Evolutionary conservation across 2,888 invertebrate species (phyloP).

Genomic region (Andrena fulva): DNA sequence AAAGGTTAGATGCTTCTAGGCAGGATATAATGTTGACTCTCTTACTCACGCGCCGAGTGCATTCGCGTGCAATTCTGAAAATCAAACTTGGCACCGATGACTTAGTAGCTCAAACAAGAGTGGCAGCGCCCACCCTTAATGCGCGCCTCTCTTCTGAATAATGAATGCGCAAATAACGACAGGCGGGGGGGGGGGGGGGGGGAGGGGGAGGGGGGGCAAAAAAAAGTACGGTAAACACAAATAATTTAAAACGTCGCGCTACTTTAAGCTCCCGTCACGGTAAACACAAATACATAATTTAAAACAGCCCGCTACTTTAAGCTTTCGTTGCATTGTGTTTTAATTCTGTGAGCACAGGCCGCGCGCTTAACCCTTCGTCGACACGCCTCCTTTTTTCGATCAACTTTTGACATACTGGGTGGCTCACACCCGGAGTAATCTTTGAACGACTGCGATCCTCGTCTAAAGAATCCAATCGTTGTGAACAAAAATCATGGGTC

Average conservation of each 20-base stretch:
- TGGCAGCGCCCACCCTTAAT: neutral
- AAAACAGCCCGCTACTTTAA: too few species aligned
- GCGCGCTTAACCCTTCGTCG: too few species aligned
- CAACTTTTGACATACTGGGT: too few species aligned
- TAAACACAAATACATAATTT: too few species aligned
- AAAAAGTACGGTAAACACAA: neutral
- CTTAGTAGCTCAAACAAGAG: neutral
- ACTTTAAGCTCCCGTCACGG: neutral
- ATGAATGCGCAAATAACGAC: slow-evolving; percentile 17
- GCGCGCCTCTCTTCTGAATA: neutral
- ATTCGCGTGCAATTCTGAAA: slow-evolving; percentile 10
- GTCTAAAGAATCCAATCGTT: too few species aligned
- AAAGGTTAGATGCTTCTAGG: neutral
- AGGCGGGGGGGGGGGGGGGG: neutral
- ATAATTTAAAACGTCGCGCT: neutral
- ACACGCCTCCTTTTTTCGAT: too few species aligned
- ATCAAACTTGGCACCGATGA: neutral
- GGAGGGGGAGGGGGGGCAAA: neutral
- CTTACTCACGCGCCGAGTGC: neutral
- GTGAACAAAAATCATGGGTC: too few species aligned
- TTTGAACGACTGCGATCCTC: too few species aligned
- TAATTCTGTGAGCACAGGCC: too few species aligned
- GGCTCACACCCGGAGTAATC: too few species aligned
- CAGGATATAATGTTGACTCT: slow-evolving; percentile 19
- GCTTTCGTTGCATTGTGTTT: too few species aligned